Conservation (phyloP, 2,797 vertebrate species). For the Channallabes apus region DNA sequence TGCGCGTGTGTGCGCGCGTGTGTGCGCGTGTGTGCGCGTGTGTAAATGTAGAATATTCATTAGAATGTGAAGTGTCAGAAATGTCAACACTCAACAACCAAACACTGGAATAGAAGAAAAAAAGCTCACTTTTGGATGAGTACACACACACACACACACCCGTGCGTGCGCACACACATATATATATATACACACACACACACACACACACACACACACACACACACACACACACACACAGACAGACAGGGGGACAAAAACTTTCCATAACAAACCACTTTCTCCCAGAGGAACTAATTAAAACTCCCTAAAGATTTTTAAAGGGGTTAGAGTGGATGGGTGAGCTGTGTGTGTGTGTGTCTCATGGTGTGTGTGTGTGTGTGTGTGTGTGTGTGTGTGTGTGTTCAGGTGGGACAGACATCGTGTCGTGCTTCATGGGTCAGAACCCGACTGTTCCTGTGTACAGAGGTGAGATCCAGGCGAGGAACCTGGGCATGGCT, state of each 20-base stretch:
- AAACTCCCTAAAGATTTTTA: slow-evolving; percentile 52
- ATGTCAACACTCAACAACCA: slow-evolving; percentile 22
- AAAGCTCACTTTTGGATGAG: not conserved
- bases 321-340: not conserved
- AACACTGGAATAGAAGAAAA: slow-evolving; percentile 23
- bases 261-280: not conserved
- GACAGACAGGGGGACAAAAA: slow-evolving; percentile 38
- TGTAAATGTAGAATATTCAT: slow-evolving; percentile 44
- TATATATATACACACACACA: too few species aligned
- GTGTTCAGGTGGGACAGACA: slow-evolving; percentile 91
- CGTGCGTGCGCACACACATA: too few species aligned
- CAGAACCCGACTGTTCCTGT: slow-evolving; percentile 90
- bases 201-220: slow-evolving; percentile 48
- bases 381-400: slow-evolving; percentile 24
- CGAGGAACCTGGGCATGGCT: slow-evolving; percentile 91
- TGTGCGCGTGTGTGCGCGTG: not conserved
- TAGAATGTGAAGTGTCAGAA: slow-evolving; percentile 28
- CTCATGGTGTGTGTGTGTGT: too few species aligned
- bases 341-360: not conserved
- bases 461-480: slow-evolving; percentile 92
- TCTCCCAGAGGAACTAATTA: slow-evolving; percentile 74
- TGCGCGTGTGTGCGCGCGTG: too few species aligned
- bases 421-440: slow-evolving; percentile 95
- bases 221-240: slow-evolving; percentile 56
- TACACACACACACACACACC: not conserved